Conservation (phyloP, 1,140 invertebrate genomes). For the Scylla paramamosain region DNA sequence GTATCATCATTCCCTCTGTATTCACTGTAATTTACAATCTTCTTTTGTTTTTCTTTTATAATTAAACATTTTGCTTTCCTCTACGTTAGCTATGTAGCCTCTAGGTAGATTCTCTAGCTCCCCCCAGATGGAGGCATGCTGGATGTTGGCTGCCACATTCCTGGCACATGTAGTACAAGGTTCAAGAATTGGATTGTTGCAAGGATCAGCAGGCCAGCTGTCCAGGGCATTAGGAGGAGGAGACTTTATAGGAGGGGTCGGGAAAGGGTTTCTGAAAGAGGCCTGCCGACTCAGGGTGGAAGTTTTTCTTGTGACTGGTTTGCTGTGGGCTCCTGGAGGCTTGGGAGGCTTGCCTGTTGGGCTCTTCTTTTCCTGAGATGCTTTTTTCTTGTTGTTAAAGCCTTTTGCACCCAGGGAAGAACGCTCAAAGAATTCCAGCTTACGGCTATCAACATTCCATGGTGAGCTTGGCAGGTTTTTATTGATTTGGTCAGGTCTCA, state of each 20-base stretch:
- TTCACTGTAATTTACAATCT: constrained; percentile 76
- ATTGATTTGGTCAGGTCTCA: constrained; percentile 71
- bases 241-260: constrained; percentile 11
- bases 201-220: constrained; percentile 47
- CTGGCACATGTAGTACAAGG: constrained; percentile 75
- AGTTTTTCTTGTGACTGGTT: constrained; percentile 61
- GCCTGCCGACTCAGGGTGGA: constrained; percentile 66
- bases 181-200: constrained; percentile 74
- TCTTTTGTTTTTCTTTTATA: constrained; percentile 73
- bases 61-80: constrained; percentile 67
- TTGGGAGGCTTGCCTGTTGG: constrained; percentile 65
- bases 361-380: constrained; percentile 51
- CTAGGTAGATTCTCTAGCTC: constrained; percentile 68
- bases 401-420: constrained; percentile 29
- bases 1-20: neutral
- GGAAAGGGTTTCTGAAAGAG: constrained; percentile 69
- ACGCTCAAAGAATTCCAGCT: constrained; percentile 33
- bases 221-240: constrained; percentile 63
- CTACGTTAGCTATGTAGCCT: constrained; percentile 68
- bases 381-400: constrained; percentile 25
- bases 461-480: constrained; percentile 38
- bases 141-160: constrained; percentile 75
- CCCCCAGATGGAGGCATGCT: constrained; percentile 76
- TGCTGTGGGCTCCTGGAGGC: constrained; percentile 51
- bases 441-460: constrained; percentile 48